Evolutionary conservation across 2,113 vertebrate genomes (phyloP), one percentile per base, ranked within the genome.

Genomic region (Osmerus mordax): DNA sequence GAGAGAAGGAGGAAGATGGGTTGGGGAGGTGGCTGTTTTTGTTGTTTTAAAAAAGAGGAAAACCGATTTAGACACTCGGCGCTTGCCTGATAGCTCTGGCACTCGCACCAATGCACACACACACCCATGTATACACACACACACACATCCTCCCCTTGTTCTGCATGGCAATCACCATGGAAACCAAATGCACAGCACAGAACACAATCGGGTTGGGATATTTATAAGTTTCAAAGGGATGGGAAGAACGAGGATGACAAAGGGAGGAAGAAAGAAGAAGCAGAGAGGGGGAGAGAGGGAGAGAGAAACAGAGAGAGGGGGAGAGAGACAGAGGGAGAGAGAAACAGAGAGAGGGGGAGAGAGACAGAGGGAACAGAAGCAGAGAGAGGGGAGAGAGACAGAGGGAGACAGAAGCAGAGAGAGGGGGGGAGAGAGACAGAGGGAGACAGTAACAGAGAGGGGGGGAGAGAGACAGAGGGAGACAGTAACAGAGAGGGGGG

Each of bases 181-280:
- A 68, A 87, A 90, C 88, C 72, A 78, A 89, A 90, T 87, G 86
- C 85, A 87, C 85, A 78, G 86, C 84, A 87, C 84, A 80, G 87
- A 85, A 83, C 76, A 81, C 84, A 86, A 77, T 78, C 66, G 11
- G 64, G 75, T 77, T 72, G 72, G 87, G 84, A 83, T 90, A 86
- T 89, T 89, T 90, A 89, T 88, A 84, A 74, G 85, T 88, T 91
- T 89, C 85, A 89, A 91, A 91, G 78, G 72, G 71, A 73, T 74
- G 81, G 81, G 85, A 87, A 84, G 67, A 90, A 90, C 76, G 61
- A 77, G 78, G 69, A 85, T 53, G 70, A 86, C 83, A 87, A 84
- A 86, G 73, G 70, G 69, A 83, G 82, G 74, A 75, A 79, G 72
- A 80, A 65, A 78, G 14, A 12, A 74, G 76, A 82, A 75, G 70